Percentiles rank a stretch among this genome's conserved stretches.
Evolutionary conservation across 2,888 invertebrate genomes (phyloP).

Genomic region (Trissolcus japonicus): DNA sequence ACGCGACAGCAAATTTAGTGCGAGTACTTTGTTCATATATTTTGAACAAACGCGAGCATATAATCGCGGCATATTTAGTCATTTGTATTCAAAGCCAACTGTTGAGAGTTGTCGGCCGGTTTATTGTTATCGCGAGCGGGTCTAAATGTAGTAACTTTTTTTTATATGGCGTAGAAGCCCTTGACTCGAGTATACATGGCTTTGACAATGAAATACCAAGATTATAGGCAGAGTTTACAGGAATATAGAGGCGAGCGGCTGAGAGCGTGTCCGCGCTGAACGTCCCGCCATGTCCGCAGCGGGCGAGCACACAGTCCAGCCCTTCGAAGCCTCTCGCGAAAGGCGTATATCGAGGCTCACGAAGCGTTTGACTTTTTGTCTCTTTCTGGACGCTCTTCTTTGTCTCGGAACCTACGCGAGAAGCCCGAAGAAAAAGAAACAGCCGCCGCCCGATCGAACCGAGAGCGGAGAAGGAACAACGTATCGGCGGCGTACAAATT

Average conservation of each 20-base stretch:
- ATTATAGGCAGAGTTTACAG: slow-evolving; percentile 54
- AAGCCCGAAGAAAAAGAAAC: slow-evolving; percentile 42
- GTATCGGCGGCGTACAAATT: slow-evolving; percentile 68
- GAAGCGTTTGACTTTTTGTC: slow-evolving; percentile 34
- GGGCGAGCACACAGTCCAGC: slow-evolving; percentile 19
- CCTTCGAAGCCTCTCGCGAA: slow-evolving; percentile 38
- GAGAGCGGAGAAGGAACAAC: slow-evolving; percentile 52
- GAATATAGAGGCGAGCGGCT: slow-evolving; percentile 40
- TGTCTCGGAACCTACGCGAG: slow-evolving; percentile 49
- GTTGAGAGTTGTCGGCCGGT: slow-evolving; percentile 28
- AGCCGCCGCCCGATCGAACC: slow-evolving; percentile 52
- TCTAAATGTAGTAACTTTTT: slow-evolving; percentile 19
- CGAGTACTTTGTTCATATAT: slow-evolving; percentile 42
- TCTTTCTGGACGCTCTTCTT: slow-evolving; percentile 27
- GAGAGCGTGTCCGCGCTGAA: slow-evolving; percentile 22
- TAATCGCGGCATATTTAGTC: slow-evolving; percentile 44
- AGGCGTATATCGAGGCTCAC: slow-evolving; percentile 45
- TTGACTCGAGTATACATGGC: slow-evolving; percentile 35
- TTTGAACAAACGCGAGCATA: slow-evolving; percentile 41
- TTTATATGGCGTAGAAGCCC: slow-evolving; percentile 1
- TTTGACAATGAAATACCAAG: slow-evolving; percentile 54
- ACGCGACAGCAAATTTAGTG: slow-evolving; percentile 26
- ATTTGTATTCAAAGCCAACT: slow-evolving; percentile 50
- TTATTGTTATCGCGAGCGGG: slow-evolving; percentile 49
- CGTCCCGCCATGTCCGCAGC: slow-evolving; percentile 3